Evolutionary conservation across 2,113 vertebrate species (phyloP).

Genomic region (Vombatus ursinus): DNA sequence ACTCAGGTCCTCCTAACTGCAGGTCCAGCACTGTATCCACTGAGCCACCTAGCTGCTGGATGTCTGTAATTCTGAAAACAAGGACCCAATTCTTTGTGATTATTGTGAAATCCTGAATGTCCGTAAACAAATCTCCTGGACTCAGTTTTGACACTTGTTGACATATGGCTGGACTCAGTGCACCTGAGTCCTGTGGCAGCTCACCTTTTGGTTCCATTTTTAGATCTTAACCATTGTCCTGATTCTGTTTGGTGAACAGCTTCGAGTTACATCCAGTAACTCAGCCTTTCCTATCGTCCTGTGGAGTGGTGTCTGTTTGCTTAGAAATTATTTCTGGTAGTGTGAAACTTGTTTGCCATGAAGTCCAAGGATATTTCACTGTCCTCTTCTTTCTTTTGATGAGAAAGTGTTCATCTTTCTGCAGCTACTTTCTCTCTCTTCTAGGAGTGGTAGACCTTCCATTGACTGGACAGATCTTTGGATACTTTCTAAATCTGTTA

Average conservation of each 20-base stretch:
- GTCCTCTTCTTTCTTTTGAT: not conserved
- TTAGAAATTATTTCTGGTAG: not conserved
- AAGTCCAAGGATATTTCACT: not conserved
- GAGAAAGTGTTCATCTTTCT: not conserved
- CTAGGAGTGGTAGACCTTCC: not conserved
- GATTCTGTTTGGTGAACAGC: not conserved
- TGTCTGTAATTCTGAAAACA: not conserved
- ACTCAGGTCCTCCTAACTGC: not conserved
- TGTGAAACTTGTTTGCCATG: not conserved
- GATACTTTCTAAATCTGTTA: not conserved
- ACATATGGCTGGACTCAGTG: not conserved
- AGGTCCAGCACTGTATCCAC: not conserved
- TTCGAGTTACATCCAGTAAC: not conserved
- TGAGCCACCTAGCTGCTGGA: rapidly evolving
- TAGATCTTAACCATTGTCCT: not conserved
- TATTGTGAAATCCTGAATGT: not conserved
- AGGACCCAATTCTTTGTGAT: not conserved
- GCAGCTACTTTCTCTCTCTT: not conserved
- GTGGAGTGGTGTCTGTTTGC: not conserved
- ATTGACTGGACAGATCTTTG: not conserved
- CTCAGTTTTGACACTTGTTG: not conserved
- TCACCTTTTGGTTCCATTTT: not conserved
- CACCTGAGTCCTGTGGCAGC: not conserved
- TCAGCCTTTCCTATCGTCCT: not conserved
- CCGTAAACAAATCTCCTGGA: not conserved